These are phyloP conservation scores for Andrena minutula DNA, from an alignment of 2,888 invertebrate species.

Conservation along the genomic window DNA sequence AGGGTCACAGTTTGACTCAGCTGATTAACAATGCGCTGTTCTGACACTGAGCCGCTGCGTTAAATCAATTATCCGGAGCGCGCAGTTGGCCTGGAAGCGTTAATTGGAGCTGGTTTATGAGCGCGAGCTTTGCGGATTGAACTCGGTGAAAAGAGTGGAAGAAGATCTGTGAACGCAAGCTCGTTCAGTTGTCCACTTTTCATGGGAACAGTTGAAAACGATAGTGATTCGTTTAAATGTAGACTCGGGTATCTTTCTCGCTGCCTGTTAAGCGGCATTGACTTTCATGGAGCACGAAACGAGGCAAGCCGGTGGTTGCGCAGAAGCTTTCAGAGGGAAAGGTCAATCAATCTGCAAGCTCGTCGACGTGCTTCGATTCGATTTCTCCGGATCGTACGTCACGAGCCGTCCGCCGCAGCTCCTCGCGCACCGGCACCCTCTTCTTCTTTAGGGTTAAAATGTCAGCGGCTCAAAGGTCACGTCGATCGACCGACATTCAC, in stretches of 20 bases:
- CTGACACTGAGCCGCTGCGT: conserved; percentile 9
- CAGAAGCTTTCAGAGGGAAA: conserved; percentile 13
- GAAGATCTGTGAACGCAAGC: neutral
- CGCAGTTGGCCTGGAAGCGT: neutral
- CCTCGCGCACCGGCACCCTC: conserved; percentile 21
- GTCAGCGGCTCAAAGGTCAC: conserved; percentile 71
- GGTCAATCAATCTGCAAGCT: conserved; percentile 44
- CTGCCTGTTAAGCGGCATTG: conserved; percentile 20
- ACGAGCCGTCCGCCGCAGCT: conserved; percentile 37
- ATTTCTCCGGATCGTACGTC: conserved; percentile 49
- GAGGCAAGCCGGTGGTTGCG: neutral
- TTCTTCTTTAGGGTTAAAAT: conserved; percentile 65
- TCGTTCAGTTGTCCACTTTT: neutral
- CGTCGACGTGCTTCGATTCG: conserved; percentile 46
- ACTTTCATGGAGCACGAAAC: conserved; percentile 34
- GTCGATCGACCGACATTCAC: conserved; percentile 62
- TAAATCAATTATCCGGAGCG: conserved; percentile 22
- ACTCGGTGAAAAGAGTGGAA: neutral
- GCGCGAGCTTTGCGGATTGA: neutral
- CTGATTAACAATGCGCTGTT: conserved; percentile 14
- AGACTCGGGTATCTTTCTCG: conserved; percentile 6
- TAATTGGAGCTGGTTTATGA: neutral
- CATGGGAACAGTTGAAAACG: neutral
- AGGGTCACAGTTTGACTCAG: conserved; percentile 19
- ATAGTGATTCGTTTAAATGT: conserved; percentile 1